These are phyloP conservation scores for Botia kubotai DNA, from an alignment of 2,797 vertebrate genomes.

Conservation along the genomic window DNA sequence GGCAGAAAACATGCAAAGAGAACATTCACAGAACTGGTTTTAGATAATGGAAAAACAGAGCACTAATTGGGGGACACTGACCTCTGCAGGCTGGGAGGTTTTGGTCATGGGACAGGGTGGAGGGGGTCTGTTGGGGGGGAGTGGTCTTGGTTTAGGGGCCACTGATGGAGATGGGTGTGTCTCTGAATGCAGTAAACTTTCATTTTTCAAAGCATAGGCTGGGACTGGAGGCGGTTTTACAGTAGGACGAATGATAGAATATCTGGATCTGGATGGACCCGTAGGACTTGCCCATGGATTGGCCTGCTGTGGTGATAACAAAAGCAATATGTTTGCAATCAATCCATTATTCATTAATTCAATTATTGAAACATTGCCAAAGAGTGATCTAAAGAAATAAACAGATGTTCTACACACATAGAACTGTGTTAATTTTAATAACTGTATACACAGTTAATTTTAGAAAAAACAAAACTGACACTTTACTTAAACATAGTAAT, in stretches of 20 bases:
- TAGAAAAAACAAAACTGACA: neutral
- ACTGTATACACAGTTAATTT: neutral
- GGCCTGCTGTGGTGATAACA: constrained; percentile 53
- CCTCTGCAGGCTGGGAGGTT: constrained; percentile 77
- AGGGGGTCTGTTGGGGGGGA: constrained; percentile 87
- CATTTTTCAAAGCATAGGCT: constrained; percentile 49
- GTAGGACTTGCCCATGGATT: constrained; percentile 59
- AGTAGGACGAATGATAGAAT: constrained; percentile 65
- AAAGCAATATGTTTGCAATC: neutral
- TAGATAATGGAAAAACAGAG: neutral
- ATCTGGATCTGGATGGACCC: constrained; percentile 61
- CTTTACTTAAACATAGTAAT: too few species aligned
- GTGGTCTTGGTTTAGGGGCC: constrained; percentile 50
- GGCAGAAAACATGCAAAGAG: too few species aligned
- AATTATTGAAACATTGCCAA: neutral
- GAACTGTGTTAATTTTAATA: too few species aligned
- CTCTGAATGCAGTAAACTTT: constrained; percentile 28
- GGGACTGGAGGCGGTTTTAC: constrained; percentile 75
- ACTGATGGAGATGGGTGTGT: constrained; percentile 13
- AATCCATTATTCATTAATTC: neutral
- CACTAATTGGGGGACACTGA: constrained; percentile 59
- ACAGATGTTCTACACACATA: too few species aligned
- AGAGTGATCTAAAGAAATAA: neutral
- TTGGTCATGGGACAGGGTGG: constrained; percentile 84
- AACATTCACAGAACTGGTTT: too few species aligned